Conservation (phyloP, 2,888 invertebrate species). For the Drosophila suboccidentalis region DNA sequence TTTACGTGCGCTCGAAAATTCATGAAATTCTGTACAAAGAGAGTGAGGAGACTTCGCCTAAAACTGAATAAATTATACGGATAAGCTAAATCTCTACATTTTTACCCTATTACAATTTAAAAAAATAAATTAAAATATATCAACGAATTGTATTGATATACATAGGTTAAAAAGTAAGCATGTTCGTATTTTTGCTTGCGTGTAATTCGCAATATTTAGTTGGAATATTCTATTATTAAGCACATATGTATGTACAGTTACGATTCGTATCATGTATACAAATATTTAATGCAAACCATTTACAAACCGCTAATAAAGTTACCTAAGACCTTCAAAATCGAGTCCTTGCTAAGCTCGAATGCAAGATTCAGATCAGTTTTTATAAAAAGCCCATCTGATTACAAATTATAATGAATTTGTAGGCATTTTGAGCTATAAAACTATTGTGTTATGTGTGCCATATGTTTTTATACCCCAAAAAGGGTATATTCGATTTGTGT, state of each 20-base stretch:
- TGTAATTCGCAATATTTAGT: slow-evolving; percentile 29
- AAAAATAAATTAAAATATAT: slow-evolving; percentile 4
- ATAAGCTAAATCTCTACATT: slow-evolving; percentile 19
- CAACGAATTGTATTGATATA: slow-evolving; percentile 30
- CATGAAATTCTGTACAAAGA: slow-evolving; percentile 71
- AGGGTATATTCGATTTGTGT: too few species aligned
- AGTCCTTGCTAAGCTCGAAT: background rate
- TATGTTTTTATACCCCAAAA: too few species aligned
- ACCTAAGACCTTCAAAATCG: slow-evolving; percentile 34
- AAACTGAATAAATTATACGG: slow-evolving; percentile 35
- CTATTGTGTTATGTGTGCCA: too few species aligned
- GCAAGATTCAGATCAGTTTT: background rate
- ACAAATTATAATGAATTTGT: background rate
- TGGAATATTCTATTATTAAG: slow-evolving; percentile 29
- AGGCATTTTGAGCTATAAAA: too few species aligned
- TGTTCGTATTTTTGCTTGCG: slow-evolving; percentile 27
- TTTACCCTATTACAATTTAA: slow-evolving; percentile 14
- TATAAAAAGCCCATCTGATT: background rate
- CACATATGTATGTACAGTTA: slow-evolving; percentile 24
- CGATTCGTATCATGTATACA: slow-evolving; percentile 31
- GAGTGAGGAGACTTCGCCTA: slow-evolving; percentile 46
- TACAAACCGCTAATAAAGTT: slow-evolving; percentile 54
- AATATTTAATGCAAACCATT: slow-evolving; percentile 41
- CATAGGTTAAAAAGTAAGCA: slow-evolving; percentile 34
- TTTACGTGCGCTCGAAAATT: slow-evolving; percentile 69